Percentiles rank a stretch among this genome's conserved stretches.
Conservation (phyloP, 2,797 vertebrate species). For the Epinephelus coioides region DNA sequence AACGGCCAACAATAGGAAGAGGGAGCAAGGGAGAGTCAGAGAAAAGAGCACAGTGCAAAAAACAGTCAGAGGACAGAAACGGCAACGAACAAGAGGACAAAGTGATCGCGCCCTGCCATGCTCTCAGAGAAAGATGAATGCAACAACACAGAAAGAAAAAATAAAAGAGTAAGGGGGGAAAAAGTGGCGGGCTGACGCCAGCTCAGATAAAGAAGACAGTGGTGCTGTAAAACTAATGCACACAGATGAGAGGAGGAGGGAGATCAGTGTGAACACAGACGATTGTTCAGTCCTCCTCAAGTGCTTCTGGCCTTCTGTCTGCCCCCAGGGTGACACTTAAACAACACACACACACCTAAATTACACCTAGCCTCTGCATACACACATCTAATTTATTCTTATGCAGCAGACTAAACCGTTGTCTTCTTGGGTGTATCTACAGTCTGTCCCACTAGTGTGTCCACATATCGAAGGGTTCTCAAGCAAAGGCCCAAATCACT, state of each 20-base stretch:
- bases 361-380: conserved; percentile 9
- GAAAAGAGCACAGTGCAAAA: conserved; percentile 40
- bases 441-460: neutral
- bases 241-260: conserved; percentile 23
- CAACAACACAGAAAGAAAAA: conserved; percentile 34
- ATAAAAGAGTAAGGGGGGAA: conserved; percentile 8
- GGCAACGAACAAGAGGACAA: conserved; percentile 54
- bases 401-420: neutral
- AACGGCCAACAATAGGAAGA: conserved; percentile 60
- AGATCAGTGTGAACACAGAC: conserved; percentile 41
- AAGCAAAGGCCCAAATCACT: neutral
- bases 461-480: neutral
- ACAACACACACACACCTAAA: neutral
- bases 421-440: neutral
- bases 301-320: conserved; percentile 36
- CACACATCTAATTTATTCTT: neutral
- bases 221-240: conserved; percentile 44
- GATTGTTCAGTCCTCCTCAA: conserved; percentile 60
- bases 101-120: conserved; percentile 50
- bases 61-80: conserved; percentile 63
- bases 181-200: conserved; percentile 50
- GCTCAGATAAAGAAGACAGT: conserved; percentile 52
- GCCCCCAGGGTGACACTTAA: conserved; percentile 23
- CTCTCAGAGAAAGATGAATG: conserved; percentile 63
- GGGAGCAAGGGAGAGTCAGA: conserved; percentile 4